A percentile compares a stretch with the other conserved stretches of the same genome.
Conservation (phyloP, 2,797 vertebrate species). For the Gallinago solitaria region DNA sequence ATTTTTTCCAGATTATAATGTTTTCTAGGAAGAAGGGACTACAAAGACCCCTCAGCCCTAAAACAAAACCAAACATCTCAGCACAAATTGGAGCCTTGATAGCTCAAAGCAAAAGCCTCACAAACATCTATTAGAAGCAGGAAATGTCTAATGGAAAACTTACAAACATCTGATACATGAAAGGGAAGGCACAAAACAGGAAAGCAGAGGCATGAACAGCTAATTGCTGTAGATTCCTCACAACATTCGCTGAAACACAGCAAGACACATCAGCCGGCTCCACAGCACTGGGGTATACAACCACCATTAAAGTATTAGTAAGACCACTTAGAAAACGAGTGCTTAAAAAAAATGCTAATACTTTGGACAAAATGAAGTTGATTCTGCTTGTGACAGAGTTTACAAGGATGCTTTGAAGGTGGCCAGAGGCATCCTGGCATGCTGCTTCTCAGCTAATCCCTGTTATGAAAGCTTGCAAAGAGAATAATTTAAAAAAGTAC, state of each 20-base stretch:
- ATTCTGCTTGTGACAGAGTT: background rate
- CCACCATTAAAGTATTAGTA: constrained; percentile 35
- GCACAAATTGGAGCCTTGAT: constrained; percentile 67
- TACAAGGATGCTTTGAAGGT: constrained; percentile 35
- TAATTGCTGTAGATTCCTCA: constrained; percentile 72
- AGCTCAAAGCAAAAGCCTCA: constrained; percentile 71
- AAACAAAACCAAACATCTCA: constrained; percentile 69
- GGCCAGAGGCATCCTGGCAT: background rate
- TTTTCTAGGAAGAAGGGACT: constrained; percentile 59
- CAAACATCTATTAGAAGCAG: constrained; percentile 77
- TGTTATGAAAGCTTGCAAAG: background rate
- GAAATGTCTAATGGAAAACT: constrained; percentile 79
- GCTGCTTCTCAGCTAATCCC: constrained; percentile 12
- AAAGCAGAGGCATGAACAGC: constrained; percentile 75
- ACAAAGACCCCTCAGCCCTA: constrained; percentile 57
- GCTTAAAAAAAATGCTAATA: background rate
- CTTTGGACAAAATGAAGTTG: background rate
- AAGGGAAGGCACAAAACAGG: constrained; percentile 73
- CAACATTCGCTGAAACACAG: constrained; percentile 66
- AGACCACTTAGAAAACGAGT: background rate
- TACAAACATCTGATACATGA: constrained; percentile 77
- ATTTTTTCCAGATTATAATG: constrained; percentile 61
- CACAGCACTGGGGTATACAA: constrained; percentile 22
- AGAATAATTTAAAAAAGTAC: background rate
- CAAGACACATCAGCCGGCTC: constrained; percentile 41